Percentiles rank a stretch among this genome's conserved stretches.
Conservation (phyloP, 2,888 invertebrate genomes). For the Himalopsyche anomala region DNA sequence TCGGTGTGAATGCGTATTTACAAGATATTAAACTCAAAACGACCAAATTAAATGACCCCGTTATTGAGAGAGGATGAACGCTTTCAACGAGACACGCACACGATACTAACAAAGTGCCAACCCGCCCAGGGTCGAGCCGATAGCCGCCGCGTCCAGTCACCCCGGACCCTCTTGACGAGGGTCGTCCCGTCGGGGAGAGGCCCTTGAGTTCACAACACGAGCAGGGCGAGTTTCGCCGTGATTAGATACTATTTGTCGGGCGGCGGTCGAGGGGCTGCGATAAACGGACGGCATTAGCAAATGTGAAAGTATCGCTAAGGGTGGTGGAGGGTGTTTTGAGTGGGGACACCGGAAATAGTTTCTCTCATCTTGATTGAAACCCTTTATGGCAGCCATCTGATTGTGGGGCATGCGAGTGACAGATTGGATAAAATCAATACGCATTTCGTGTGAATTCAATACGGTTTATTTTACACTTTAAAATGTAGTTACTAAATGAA, state of each 20-base stretch:
- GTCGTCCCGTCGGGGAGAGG: slow-evolving; percentile 5
- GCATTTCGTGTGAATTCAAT: too few relatives aligned
- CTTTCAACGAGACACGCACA: too few relatives aligned
- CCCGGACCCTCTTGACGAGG: slow-evolving; percentile 18
- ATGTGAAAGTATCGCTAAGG: slow-evolving; percentile 5
- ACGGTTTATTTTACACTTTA: too few relatives aligned
- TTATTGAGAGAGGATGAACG: too few relatives aligned
- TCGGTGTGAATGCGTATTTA: too few relatives aligned
- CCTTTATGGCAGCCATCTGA: slow-evolving; percentile 8
- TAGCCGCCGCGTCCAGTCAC: not conserved
- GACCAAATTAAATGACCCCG: too few relatives aligned
- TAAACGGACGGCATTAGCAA: slow-evolving; percentile 22
- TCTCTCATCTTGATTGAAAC: slow-evolving; percentile 6
- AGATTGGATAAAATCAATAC: slow-evolving; percentile 4
- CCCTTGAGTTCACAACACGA: not conserved
- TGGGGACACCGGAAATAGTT: not conserved
- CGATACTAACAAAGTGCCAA: too few relatives aligned
- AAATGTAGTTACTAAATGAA: too few relatives aligned
- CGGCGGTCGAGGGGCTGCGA: slow-evolving; percentile 20
- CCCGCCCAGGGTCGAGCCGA: not conserved
- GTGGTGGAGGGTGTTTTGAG: not conserved
- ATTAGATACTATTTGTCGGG: slow-evolving; percentile 24
- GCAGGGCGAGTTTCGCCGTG: slow-evolving; percentile 26
- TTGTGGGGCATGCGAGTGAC: slow-evolving; percentile 5
- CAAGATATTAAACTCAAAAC: too few relatives aligned